These are phyloP conservation scores for Syrista parreyssii DNA, from an alignment of 2,888 invertebrate genomes.

Conservation along the genomic window DNA sequence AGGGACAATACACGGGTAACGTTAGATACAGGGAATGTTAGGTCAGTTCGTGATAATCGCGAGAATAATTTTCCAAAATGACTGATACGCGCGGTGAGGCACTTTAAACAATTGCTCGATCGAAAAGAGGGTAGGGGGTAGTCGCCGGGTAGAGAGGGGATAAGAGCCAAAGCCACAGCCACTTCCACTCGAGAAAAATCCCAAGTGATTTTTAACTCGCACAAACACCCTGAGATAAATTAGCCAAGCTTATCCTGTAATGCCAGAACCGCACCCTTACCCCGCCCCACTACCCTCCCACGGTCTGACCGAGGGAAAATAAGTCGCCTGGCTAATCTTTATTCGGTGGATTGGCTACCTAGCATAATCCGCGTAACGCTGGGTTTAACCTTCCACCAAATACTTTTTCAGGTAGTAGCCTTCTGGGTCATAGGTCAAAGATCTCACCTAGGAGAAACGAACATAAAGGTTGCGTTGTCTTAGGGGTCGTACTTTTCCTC, in stretches of 20 bases:
- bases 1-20: neutral
- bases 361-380: neutral
- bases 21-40: no score
- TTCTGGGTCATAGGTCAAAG: neutral
- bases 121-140: neutral
- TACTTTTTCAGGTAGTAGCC: neutral
- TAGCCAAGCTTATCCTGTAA: neutral
- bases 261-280: neutral
- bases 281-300: neutral
- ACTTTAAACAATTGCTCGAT: neutral
- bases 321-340: neutral
- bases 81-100: no score
- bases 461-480: neutral
- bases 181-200: conserved; percentile 3
- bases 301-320: neutral
- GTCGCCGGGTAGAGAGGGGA: neutral
- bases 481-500: neutral
- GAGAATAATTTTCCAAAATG: no score
- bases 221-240: neutral
- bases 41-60: no score
- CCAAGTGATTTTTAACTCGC: conserved; percentile 7
- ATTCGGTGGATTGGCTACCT: neutral
- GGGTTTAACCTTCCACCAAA: neutral
- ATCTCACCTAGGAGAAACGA: neutral
- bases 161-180: neutral